Evolutionary conservation across 2,888 invertebrate species (phyloP).

Genomic region (Galeopsomyia nigrocyanea): DNA sequence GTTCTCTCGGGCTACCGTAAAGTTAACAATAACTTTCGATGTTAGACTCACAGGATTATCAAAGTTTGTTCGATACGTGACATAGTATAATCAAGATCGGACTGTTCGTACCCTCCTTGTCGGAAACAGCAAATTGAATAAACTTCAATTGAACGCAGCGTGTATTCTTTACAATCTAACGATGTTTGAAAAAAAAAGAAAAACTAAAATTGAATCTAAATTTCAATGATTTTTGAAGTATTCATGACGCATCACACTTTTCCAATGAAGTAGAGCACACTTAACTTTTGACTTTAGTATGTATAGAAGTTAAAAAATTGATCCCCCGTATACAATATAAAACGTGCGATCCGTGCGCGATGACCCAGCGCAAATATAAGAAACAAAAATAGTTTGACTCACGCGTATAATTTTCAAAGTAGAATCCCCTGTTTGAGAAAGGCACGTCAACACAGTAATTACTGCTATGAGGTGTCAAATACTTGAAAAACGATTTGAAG

Average conservation of each 20-base stretch:
- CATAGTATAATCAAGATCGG: slow-evolving; percentile 24
- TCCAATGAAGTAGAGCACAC: not conserved
- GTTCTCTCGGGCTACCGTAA: too few relatives aligned
- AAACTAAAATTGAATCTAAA: too few relatives aligned
- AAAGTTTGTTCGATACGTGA: slow-evolving; percentile 27
- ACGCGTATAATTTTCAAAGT: too few relatives aligned
- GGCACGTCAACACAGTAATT: too few relatives aligned
- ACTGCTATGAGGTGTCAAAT: too few relatives aligned
- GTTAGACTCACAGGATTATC: slow-evolving; percentile 1
- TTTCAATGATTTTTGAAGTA: too few relatives aligned
- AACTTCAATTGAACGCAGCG: slow-evolving; percentile 10
- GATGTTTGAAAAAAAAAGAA: too few relatives aligned
- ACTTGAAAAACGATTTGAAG: too few relatives aligned
- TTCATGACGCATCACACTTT: not conserved
- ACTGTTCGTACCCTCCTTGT: not conserved
- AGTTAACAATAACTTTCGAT: slow-evolving; percentile 12
- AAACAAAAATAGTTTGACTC: too few relatives aligned
- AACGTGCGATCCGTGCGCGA: not conserved
- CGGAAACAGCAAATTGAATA: not conserved
- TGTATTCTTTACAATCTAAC: not conserved
- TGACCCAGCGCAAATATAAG: too few relatives aligned
- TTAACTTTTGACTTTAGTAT: slow-evolving; percentile 11
- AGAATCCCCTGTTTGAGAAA: too few relatives aligned
- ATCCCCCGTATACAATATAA: not conserved
- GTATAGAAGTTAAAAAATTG: not conserved